These are phyloP conservation scores for Spialia ferax DNA, from an alignment of 2,888 invertebrate species.

Conservation along the genomic window DNA sequence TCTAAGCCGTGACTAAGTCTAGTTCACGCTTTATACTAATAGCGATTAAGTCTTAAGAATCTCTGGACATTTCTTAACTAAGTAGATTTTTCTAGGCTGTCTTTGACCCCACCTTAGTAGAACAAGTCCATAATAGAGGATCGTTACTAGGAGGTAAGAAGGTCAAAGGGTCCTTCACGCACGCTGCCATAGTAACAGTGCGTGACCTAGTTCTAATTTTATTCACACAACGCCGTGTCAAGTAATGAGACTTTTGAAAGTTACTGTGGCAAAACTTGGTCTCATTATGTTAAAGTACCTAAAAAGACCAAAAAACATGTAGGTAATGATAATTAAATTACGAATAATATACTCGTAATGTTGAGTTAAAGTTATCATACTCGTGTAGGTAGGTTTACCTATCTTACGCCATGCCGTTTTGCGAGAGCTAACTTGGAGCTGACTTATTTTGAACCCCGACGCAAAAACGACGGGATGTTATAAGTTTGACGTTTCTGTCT, in stretches of 20 bases:
- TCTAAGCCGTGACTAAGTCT: too few species aligned
- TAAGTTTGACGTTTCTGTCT: too few species aligned
- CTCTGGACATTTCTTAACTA: not conserved
- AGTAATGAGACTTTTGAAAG: constrained; percentile 26
- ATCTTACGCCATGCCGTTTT: too few species aligned
- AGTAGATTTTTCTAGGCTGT: too few species aligned
- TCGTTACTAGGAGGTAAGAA: constrained; percentile 30
- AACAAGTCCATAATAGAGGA: constrained; percentile 24
- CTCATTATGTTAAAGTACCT: constrained; percentile 14
- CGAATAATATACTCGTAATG: too few species aligned
- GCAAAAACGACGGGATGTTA: too few species aligned
- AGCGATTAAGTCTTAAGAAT: too few species aligned
- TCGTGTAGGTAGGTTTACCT: too few species aligned
- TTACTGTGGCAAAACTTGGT: not conserved
- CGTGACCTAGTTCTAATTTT: constrained; percentile 33
- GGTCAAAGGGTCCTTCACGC: constrained; percentile 30
- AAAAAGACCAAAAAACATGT: not conserved
- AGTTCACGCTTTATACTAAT: too few species aligned
- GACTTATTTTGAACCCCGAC: too few species aligned
- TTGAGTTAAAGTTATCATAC: too few species aligned
- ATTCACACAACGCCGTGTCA: constrained; percentile 27
- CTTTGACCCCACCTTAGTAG: not conserved
- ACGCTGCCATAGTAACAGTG: constrained; percentile 28
- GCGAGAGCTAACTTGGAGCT: too few species aligned
- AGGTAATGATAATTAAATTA: not conserved